Evolutionary conservation across 2,797 vertebrate genomes (phyloP).

Genomic region (Dipus sagitta): DNA sequence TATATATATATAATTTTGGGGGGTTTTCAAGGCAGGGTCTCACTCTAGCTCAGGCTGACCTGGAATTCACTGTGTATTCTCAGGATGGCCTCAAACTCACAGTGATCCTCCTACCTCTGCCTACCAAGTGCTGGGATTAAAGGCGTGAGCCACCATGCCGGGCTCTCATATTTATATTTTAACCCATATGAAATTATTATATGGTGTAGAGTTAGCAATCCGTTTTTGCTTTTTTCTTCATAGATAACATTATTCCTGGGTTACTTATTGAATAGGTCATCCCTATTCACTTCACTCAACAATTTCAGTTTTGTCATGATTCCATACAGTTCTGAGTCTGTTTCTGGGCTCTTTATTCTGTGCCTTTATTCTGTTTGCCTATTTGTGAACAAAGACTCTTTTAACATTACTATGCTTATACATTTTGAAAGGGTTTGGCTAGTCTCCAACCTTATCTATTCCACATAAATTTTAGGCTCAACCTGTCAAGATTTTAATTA

Average conservation of each 20-base stretch:
- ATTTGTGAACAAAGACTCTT: background rate
- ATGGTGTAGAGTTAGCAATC: background rate
- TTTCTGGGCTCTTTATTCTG: background rate
- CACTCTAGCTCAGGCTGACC: too few relatives aligned
- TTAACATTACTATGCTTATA: background rate
- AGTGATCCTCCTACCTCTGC: too few relatives aligned
- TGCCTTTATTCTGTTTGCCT: background rate
- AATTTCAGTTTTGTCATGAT: background rate
- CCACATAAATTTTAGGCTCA: slow-evolving; percentile 5
- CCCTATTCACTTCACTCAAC: background rate
- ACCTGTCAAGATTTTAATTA: background rate
- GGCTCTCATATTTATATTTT: background rate
- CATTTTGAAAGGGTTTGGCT: background rate
- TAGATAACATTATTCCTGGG: background rate
- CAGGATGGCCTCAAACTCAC: too few relatives aligned
- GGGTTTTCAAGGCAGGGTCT: too few relatives aligned
- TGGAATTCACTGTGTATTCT: too few relatives aligned
- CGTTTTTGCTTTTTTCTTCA: background rate
- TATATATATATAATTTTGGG: too few relatives aligned
- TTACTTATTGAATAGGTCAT: background rate
- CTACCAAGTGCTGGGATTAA: too few relatives aligned
- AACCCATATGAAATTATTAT: background rate
- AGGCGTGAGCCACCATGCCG: too few relatives aligned
- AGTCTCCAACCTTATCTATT: slow-evolving; percentile 9
- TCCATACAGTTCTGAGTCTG: background rate